phyloP scores from a whole-genome alignment of 2,113 vertebrate genomes.

The Eulacestoma nigropectus region DNA sequence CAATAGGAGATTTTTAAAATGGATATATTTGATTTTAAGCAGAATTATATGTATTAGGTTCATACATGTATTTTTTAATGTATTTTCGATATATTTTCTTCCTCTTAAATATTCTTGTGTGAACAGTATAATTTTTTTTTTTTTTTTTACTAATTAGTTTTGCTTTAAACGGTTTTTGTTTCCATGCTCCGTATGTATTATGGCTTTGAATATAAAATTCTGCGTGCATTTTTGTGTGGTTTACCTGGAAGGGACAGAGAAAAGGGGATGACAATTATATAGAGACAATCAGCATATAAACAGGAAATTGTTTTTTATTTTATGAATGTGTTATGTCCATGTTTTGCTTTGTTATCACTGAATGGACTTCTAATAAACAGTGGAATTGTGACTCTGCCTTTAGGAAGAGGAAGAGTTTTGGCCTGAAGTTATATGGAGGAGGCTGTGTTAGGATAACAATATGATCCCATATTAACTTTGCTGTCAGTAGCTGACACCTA shows the following conservation, averaged over 20 bases:
- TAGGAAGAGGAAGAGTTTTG: not conserved
- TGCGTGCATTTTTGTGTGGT: not conserved
- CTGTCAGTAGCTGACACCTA: not conserved
- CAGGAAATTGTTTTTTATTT: not conserved
- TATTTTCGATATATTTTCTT: not conserved
- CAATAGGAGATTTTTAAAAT: not conserved
- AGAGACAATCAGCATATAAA: not conserved
- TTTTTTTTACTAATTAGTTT: not conserved
- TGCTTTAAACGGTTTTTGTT: not conserved
- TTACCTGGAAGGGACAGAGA: not conserved
- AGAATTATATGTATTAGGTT: not conserved
- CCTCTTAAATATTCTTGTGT: not conserved
- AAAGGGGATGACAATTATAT: not conserved
- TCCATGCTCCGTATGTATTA: not conserved
- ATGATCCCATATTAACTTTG: not conserved
- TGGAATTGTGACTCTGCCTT: not conserved
- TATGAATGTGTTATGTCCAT: not conserved
- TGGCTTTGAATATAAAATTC: not conserved
- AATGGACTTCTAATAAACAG: not conserved
- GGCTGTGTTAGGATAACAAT: not conserved
- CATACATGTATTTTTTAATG: not conserved
- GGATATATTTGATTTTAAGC: not conserved
- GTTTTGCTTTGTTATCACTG: not conserved
- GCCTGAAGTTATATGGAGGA: not conserved
- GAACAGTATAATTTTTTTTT: not conserved